These are phyloP conservation scores for Dendrolimus houi DNA, from an alignment of 2,888 invertebrate genomes.

Conservation along the genomic window DNA sequence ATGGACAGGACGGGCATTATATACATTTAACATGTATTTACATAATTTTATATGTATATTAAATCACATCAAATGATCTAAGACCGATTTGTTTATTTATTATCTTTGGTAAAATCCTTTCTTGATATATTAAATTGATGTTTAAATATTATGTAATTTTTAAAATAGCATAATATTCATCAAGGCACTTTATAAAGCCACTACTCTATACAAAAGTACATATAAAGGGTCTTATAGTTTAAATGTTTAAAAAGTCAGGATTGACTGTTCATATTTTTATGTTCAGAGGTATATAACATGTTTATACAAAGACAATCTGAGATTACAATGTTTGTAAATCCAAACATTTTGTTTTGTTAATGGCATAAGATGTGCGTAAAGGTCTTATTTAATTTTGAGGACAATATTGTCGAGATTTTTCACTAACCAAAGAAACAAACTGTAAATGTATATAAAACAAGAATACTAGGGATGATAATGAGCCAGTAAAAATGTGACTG, in stretches of 20 bases:
- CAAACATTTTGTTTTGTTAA: no score
- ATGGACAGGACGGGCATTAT: constrained; percentile 32
- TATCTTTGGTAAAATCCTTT: not conserved
- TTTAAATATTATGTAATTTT: not conserved
- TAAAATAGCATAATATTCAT: not conserved
- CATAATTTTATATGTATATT: not conserved
- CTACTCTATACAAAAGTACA: not conserved
- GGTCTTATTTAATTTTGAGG: no score
- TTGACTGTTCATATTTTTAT: not conserved
- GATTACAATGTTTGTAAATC: no score
- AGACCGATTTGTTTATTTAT: not conserved
- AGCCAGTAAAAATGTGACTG: no score
- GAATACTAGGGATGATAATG: no score
- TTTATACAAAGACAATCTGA: not conserved
- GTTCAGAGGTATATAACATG: not conserved
- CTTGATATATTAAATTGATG: not conserved
- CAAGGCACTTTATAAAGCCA: constrained; percentile 7
- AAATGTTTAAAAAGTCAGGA: not conserved
- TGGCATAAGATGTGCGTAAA: no score
- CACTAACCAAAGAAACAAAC: no score
- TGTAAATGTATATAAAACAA: no score
- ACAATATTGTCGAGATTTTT: no score
- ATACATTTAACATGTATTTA: not conserved
- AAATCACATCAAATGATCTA: not conserved
- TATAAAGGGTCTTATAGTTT: not conserved